phyloP scores from a whole-genome alignment of 1,140 invertebrate species.

The Colletes gigas region DNA sequence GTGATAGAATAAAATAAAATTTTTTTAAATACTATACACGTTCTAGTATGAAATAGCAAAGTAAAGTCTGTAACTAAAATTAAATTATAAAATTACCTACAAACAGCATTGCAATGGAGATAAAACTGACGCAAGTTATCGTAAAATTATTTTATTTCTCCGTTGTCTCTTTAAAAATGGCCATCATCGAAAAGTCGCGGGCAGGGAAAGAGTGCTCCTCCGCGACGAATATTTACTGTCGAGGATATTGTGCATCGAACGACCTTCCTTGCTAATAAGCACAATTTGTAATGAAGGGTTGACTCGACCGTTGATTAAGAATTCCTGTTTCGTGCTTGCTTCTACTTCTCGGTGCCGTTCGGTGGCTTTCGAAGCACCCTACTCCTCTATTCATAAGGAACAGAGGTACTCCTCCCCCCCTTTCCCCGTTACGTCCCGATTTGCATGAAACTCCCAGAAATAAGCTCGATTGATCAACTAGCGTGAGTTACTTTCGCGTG shows the following conservation, averaged over 20 bases:
- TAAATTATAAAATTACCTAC: no score
- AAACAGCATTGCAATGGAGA: no score
- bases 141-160: no score
- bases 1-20: no score
- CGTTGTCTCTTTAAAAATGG: background rate
- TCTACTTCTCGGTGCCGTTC: conserved; percentile 37
- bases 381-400: conserved; percentile 66
- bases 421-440: conserved; percentile 15
- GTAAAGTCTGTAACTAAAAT: no score
- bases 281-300: conserved; percentile 60
- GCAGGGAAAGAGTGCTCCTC: conserved; percentile 6
- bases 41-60: no score
- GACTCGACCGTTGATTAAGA: conserved; percentile 58
- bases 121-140: no score
- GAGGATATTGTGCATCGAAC: conserved; percentile 25
- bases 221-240: conserved; percentile 5
- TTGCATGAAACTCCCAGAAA: conserved; percentile 56
- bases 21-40: no score
- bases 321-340: conserved; percentile 58
- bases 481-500: conserved; percentile 38
- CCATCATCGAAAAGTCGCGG: background rate
- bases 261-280: conserved; percentile 57
- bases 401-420: conserved; percentile 14
- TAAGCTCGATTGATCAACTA: conserved; percentile 41
- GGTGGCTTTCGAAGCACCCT: conserved; percentile 50